These are phyloP conservation scores for Pseudorasbora parva DNA, from an alignment of 2,113 vertebrate genomes.

Conservation along the genomic window DNA sequence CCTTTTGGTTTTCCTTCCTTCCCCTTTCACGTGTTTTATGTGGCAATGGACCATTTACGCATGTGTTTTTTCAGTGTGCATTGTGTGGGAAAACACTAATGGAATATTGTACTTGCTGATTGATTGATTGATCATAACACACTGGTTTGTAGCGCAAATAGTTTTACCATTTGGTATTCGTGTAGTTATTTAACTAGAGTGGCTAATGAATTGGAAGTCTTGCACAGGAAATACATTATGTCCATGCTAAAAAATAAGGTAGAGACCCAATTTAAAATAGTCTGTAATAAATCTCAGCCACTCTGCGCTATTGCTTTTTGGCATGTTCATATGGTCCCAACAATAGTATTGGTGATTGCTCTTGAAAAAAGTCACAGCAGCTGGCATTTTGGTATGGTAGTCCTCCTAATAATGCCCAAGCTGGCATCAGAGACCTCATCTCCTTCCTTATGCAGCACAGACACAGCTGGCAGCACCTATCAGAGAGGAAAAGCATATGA, in stretches of 20 bases:
- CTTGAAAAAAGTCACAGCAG: conserved; percentile 26
- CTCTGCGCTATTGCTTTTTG: conserved; percentile 5
- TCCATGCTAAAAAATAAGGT: not conserved
- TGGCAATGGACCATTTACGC: not conserved
- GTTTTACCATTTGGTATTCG: not conserved
- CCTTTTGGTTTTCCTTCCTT: not conserved
- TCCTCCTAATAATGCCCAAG: conserved; percentile 31
- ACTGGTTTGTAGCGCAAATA: not conserved
- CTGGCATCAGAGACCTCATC: conserved; percentile 29
- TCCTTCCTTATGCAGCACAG: conserved; percentile 28
- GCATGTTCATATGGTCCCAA: conserved; percentile 15
- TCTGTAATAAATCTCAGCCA: not conserved
- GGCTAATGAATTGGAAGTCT: not conserved
- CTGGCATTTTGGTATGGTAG: conserved; percentile 20
- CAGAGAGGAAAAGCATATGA: conserved; percentile 51
- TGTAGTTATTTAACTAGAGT: not conserved
- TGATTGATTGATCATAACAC: not conserved
- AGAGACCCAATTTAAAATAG: not conserved
- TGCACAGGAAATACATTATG: not conserved
- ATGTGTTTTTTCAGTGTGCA: not conserved
- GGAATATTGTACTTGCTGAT: not conserved
- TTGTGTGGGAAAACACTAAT: not conserved
- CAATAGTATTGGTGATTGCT: conserved; percentile 35
- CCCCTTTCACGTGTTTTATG: not conserved
- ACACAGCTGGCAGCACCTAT: conserved; percentile 52